Evolutionary conservation across 2,888 invertebrate species (phyloP).

Genomic region (Baronia brevicornis): DNA sequence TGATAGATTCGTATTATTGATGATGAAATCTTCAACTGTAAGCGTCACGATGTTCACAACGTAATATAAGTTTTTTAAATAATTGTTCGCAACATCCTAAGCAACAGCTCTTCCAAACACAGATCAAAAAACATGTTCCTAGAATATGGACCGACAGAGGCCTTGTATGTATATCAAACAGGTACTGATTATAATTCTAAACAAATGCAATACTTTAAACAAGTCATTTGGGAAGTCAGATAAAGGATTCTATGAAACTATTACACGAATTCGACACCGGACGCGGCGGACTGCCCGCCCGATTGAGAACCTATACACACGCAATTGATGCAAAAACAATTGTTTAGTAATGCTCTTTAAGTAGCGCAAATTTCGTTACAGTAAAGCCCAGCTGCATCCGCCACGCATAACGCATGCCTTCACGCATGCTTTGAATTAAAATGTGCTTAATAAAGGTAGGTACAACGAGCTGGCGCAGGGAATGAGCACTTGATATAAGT

Average conservation of each 20-base stretch:
- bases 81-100: no score
- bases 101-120: no score
- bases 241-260: constrained; percentile 40
- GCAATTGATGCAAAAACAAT: constrained; percentile 41
- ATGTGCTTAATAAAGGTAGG: constrained; percentile 15
- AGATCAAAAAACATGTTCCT: no score
- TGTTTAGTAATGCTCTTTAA: constrained; percentile 32
- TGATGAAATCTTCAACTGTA: no score
- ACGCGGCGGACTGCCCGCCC: constrained; percentile 24
- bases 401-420: constrained; percentile 20
- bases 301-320: constrained; percentile 19
- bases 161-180: no score
- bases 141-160: no score
- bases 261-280: constrained; percentile 51
- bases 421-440: constrained; percentile 20
- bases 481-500: no score
- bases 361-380: constrained; percentile 18
- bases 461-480: no score
- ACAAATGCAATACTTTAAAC: constrained; percentile 16
- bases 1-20: no score
- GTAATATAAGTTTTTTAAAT: no score
- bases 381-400: constrained; percentile 24
- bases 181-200: constrained; percentile 16
- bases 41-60: no score
- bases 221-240: constrained; percentile 24